A percentile compares a stretch with the other conserved stretches of the same genome.
phyloP scores from a whole-genome alignment of 2,113 vertebrate species.

The Pseudorectes ferrugineus region DNA sequence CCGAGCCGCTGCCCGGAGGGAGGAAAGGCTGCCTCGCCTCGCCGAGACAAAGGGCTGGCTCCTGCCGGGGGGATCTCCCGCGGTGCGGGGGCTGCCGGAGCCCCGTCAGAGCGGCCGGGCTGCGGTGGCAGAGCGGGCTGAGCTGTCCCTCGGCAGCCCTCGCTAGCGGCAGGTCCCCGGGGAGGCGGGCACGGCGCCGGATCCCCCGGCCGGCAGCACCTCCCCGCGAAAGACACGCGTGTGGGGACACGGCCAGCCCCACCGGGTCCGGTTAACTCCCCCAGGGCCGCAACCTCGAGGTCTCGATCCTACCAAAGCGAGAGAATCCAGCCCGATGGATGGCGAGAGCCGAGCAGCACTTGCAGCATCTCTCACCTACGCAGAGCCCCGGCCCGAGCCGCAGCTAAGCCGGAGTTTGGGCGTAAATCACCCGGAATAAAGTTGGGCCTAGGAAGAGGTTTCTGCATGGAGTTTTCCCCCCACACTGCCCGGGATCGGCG shows the following conservation, averaged over 20 bases:
- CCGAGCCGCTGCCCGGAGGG: not conserved
- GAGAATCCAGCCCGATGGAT: not conserved
- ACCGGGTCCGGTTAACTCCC: not conserved
- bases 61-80: not conserved
- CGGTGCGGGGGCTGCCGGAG: not conserved
- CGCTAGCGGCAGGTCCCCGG: not conserved
- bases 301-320: not conserved
- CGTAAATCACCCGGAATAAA: not conserved
- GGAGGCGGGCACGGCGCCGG: not conserved
- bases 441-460: conserved; percentile 25
- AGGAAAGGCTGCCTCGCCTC: not conserved
- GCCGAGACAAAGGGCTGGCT: not conserved
- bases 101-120: not conserved
- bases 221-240: not conserved
- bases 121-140: not conserved
- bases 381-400: not conserved
- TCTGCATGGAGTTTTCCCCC: not conserved
- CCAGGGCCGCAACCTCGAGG: not conserved
- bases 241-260: not conserved
- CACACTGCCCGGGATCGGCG: not conserved
- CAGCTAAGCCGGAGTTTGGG: not conserved
- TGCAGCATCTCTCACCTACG: not conserved
- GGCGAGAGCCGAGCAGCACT: not conserved
- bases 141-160: not conserved
- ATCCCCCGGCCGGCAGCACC: not conserved